Base-by-base conservation (phyloP, 2,888 invertebrate species). In the Oscheius sp. region DNA sequence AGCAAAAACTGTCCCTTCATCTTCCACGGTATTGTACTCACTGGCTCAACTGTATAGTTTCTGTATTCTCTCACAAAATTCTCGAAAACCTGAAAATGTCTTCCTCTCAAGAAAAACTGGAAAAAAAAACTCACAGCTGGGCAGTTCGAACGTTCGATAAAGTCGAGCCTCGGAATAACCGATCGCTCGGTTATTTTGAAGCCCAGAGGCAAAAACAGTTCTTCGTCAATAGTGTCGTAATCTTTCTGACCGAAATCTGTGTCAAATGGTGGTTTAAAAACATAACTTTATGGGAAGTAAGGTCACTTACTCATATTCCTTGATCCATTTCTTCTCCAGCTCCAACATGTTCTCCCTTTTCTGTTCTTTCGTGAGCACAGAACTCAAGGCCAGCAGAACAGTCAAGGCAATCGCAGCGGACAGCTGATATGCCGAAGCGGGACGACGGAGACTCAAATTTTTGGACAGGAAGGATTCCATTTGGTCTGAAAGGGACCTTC, bases 41-140 rank as follows among this genome's bases (percentile, higher is more conserved):
- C 53, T 9, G 70, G 70, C 11, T 33, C 32, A 32, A 32, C 57
- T 10, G 70, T 53, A 13, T 70, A 53, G 13, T 70, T 42, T 10
- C 53, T 35, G 7, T 33, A 13, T 1, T 57, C 32, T 29, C 2
- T 2, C n/a, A 70, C 32, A 53, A 53, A 70, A 0, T 70, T 53
- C 1, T 29, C 32, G 35, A 70, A 70, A 13, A 68, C 7, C 68
- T 68, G 32, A 51, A 35, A 53, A 42, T 3, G 35, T 3, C 7
- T 3, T 42, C 7, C 42, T 42, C 42, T 42, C 3, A 42, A 42
- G 7, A 42, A 3, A 3, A 42, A 5, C 0, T 42, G n/a, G n/a
- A 21, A 21, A 21, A 21, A 21, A 0, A 21, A 21, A 5, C 42
- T 42, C 42, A 57, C 57, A n/a, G 2, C 0, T 3, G 57, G n/a